These are phyloP conservation scores for Sceliomorpha sp. DNA, from an alignment of 2,888 invertebrate species.

Conservation along the genomic window DNA sequence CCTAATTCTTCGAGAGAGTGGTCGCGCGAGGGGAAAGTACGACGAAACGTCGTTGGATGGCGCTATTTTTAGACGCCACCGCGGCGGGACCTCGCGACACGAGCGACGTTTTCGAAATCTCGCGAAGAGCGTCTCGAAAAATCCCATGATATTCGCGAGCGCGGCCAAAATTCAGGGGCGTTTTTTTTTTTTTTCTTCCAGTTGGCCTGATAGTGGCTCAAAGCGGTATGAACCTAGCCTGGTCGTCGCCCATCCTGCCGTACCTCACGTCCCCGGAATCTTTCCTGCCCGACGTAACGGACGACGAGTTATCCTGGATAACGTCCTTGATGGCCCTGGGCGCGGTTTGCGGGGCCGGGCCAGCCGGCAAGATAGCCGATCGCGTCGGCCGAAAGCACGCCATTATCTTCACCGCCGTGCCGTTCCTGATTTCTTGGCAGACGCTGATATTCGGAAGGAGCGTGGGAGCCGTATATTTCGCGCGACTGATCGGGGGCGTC, in stretches of 20 bases:
- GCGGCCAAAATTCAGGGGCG: too few species aligned
- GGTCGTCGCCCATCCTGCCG: conserved; percentile 71
- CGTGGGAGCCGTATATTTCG: conserved; percentile 62
- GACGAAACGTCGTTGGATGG: too few species aligned
- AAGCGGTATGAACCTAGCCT: conserved; percentile 70
- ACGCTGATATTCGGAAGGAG: conserved; percentile 69
- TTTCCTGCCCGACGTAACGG: conserved; percentile 60
- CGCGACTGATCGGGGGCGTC: conserved; percentile 80
- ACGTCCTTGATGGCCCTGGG: conserved; percentile 69
- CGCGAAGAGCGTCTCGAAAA: too few species aligned
- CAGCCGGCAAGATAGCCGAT: conserved; percentile 72
- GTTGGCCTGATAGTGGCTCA: conserved; percentile 71
- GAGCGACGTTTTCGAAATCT: too few species aligned
- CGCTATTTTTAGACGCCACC: too few species aligned
- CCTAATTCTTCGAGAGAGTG: too few species aligned
- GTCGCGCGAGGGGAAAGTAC: too few species aligned
- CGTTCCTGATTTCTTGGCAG: conserved; percentile 78
- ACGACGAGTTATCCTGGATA: conserved; percentile 66
- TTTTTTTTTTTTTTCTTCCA: conserved; percentile 56
- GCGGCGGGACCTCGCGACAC: too few species aligned
- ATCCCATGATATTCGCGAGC: too few species aligned
- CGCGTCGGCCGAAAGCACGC: conserved; percentile 67
- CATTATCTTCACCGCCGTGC: conserved; percentile 64
- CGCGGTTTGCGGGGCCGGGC: conserved; percentile 69
- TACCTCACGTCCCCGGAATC: conserved; percentile 60